A percentile compares a stretch with the other conserved stretches of the same genome.
Evolutionary conservation across 2,888 invertebrate species (phyloP).

Genomic region (Eristalis intricaria): DNA sequence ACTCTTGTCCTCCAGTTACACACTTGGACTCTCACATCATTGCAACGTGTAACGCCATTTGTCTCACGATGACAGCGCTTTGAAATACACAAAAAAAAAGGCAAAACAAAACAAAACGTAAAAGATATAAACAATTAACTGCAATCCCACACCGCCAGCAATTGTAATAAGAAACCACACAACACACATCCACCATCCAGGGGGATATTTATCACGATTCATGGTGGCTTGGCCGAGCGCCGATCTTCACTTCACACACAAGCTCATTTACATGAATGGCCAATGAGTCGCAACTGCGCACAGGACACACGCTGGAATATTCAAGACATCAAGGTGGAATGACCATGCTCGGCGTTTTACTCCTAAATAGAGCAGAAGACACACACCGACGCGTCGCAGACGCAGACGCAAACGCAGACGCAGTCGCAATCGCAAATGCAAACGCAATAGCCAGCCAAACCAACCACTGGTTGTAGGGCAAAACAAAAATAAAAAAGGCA

Average conservation of each 20-base stretch:
- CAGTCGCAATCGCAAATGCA: background rate
- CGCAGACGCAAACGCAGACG: background rate
- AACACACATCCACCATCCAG: slow-evolving; percentile 23
- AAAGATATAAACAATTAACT: slow-evolving; percentile 62
- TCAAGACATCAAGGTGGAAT: slow-evolving; percentile 51
- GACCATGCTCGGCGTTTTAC: slow-evolving; percentile 54
- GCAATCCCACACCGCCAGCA: slow-evolving; percentile 57
- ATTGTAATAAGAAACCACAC: slow-evolving; percentile 39
- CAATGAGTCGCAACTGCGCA: slow-evolving; percentile 57
- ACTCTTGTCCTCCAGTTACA: slow-evolving; percentile 39
- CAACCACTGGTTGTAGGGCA: slow-evolving; percentile 51
- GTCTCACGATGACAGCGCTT: slow-evolving; percentile 61
- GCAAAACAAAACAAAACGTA: slow-evolving; percentile 4
- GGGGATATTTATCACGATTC: slow-evolving; percentile 64
- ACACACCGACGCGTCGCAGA: background rate
- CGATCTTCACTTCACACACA: slow-evolving; percentile 65
- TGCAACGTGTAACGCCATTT: slow-evolving; percentile 71
- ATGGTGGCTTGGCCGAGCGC: slow-evolving; percentile 57
- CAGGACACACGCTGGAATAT: slow-evolving; percentile 64
- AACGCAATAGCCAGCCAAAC: background rate
- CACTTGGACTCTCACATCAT: slow-evolving; percentile 43
- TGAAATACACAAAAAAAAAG: slow-evolving; percentile 12
- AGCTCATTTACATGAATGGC: slow-evolving; percentile 62
- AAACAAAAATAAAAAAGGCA: slow-evolving; percentile 40
- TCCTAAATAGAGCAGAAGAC: slow-evolving; percentile 64